Evolutionary conservation across 1,140 invertebrate genomes (phyloP).

Genomic region (Vollenhovia emeryi): DNA sequence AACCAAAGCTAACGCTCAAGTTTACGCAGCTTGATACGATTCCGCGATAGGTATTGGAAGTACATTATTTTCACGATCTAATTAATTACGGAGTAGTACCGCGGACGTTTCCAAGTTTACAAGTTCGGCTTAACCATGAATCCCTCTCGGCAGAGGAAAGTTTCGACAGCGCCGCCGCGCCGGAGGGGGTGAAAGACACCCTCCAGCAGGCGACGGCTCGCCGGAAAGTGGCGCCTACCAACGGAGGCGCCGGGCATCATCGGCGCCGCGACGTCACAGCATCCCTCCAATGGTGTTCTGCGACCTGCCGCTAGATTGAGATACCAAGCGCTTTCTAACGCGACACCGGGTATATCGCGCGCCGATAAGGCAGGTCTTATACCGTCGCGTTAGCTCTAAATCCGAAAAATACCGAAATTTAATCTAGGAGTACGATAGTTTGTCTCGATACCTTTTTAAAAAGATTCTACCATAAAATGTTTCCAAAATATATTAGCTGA

Average conservation of each 20-base stretch:
- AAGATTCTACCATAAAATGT: background rate
- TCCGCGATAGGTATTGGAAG: conserved; percentile 5
- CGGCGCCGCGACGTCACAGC: conserved; percentile 73
- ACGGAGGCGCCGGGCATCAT: conserved; percentile 72
- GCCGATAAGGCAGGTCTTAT: conserved; percentile 72
- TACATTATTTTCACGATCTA: conserved; percentile 60
- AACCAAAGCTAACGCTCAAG: background rate
- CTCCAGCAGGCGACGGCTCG: background rate
- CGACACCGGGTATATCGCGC: conserved; percentile 64
- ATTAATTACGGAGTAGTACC: conserved; percentile 64
- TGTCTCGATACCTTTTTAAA: background rate
- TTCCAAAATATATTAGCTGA: background rate
- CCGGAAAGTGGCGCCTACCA: conserved; percentile 75
- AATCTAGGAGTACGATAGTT: background rate
- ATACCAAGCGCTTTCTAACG: conserved; percentile 49
- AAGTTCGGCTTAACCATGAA: conserved; percentile 2
- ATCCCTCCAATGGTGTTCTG: conserved; percentile 69
- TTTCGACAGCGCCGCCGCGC: background rate
- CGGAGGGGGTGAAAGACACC: conserved; percentile 14
- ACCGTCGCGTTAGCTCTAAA: background rate
- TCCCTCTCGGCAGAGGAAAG: conserved; percentile 6
- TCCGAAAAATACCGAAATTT: background rate
- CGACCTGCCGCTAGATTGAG: conserved; percentile 70
- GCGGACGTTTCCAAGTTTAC: conserved; percentile 22
- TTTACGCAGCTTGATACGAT: conserved; percentile 7